These are phyloP conservation scores for Rhipidura dahli DNA, from an alignment of 2,113 vertebrate genomes.

Conservation along the genomic window DNA sequence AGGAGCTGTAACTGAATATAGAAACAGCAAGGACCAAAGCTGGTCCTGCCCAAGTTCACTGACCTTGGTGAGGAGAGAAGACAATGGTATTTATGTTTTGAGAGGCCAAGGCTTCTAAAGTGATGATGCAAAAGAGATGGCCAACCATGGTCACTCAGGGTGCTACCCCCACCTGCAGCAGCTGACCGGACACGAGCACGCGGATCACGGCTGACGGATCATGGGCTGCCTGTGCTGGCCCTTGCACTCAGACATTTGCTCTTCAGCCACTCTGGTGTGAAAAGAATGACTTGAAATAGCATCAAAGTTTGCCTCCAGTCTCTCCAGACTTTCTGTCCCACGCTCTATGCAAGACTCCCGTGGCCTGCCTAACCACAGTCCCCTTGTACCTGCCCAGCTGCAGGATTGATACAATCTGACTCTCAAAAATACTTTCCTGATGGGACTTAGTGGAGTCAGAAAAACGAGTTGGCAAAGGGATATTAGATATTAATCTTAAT, in stretches of 20 bases:
- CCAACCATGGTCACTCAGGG: rapidly evolving
- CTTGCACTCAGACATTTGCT: rapidly evolving
- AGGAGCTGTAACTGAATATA: not conserved
- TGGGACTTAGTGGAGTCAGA: not conserved
- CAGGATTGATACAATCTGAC: rapidly evolving
- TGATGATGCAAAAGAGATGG: not conserved
- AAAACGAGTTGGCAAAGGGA: not conserved
- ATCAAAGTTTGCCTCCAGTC: not conserved
- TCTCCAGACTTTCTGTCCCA: not conserved
- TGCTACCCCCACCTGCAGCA: rapidly evolving
- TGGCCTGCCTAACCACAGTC: not conserved
- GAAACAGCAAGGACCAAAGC: not conserved
- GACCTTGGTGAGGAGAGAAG: not conserved
- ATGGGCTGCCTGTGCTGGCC: not conserved
- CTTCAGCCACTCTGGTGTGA: not conserved
- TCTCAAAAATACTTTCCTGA: not conserved
- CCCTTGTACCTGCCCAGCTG: rapidly evolving
- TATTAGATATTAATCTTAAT: not conserved
- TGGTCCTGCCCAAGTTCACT: not conserved
- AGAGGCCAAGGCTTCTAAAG: not conserved
- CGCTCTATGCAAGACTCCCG: not conserved
- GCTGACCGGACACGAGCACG: rapidly evolving
- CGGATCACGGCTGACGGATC: rapidly evolving
- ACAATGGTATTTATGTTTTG: not conserved
- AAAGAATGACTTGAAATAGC: not conserved